Evolutionary conservation across 1,140 invertebrate genomes (phyloP).

Genomic region (Dreissena rostriformis): DNA sequence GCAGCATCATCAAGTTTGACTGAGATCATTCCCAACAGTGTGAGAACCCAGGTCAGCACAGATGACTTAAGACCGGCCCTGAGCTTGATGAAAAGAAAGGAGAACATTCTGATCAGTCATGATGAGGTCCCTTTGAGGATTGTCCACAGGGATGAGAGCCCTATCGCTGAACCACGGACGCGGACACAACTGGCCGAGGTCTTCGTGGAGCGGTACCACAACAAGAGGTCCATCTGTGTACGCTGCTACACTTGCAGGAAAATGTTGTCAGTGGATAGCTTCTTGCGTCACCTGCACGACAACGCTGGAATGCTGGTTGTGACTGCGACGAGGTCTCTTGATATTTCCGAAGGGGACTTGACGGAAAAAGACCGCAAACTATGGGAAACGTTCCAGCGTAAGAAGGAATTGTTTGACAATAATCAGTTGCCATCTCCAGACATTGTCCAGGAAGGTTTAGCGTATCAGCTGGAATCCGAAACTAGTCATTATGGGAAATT

Average conservation of each 20-base stretch:
- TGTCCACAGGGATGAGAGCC: constrained; percentile 59
- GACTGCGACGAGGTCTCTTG: constrained; percentile 62
- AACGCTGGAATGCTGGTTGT: constrained; percentile 63
- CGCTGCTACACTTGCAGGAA: constrained; percentile 74
- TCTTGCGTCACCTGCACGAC: constrained; percentile 74
- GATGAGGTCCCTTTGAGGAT: constrained; percentile 55
- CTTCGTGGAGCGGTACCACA: constrained; percentile 72
- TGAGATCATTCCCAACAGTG: not conserved
- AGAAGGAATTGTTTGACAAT: constrained; percentile 57
- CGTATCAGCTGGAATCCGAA: constrained; percentile 7
- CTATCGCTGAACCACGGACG: constrained; percentile 38
- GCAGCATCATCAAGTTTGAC: not conserved
- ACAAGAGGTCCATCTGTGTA: constrained; percentile 70
- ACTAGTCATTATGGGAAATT: constrained; percentile 7
- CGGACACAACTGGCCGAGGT: constrained; percentile 71
- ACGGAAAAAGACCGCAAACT: constrained; percentile 66
- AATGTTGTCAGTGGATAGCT: constrained; percentile 72
- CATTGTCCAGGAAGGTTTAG: constrained; percentile 5
- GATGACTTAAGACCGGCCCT: not conserved
- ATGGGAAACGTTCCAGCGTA: constrained; percentile 73
- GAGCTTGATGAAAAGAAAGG: constrained; percentile 22
- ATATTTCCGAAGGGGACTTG: constrained; percentile 63
- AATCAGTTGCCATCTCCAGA: constrained; percentile 28
- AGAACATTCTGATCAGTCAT: constrained; percentile 5
- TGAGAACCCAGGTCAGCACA: not conserved